Conservation (phyloP, 2,113 vertebrate species). For the Oreochromis tanganicae region DNA sequence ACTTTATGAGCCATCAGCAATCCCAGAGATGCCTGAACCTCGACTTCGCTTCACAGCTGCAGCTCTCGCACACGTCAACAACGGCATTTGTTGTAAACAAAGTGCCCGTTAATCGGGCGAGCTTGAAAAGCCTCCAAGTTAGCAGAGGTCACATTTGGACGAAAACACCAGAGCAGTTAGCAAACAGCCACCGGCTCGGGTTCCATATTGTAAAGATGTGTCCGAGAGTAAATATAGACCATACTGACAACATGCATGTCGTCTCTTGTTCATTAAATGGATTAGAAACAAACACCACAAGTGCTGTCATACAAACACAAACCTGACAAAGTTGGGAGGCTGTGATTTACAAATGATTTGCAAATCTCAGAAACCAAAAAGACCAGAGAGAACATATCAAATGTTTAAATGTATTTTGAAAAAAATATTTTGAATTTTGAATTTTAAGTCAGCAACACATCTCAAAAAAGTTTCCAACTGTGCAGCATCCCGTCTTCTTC, state of each 20-base stretch:
- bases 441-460: background rate
- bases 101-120: background rate
- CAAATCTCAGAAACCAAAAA: background rate
- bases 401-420: background rate
- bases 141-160: background rate
- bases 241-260: background rate
- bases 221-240: background rate
- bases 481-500: background rate
- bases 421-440: rapidly evolving
- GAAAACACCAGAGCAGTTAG: background rate
- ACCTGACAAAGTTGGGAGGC: background rate
- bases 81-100: background rate
- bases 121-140: background rate
- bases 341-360: background rate
- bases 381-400: background rate
- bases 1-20: slow-evolving; percentile 35
- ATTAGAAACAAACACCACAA: background rate
- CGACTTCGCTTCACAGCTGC: slow-evolving; percentile 22
- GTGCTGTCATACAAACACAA: background rate
- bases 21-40: slow-evolving; percentile 1
- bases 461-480: background rate
- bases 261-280: background rate
- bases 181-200: background rate
- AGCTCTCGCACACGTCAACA: background rate
- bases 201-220: background rate